Base-by-base conservation (phyloP, 2,888 invertebrate genomes). In the Sympetrum striolatum region DNA sequence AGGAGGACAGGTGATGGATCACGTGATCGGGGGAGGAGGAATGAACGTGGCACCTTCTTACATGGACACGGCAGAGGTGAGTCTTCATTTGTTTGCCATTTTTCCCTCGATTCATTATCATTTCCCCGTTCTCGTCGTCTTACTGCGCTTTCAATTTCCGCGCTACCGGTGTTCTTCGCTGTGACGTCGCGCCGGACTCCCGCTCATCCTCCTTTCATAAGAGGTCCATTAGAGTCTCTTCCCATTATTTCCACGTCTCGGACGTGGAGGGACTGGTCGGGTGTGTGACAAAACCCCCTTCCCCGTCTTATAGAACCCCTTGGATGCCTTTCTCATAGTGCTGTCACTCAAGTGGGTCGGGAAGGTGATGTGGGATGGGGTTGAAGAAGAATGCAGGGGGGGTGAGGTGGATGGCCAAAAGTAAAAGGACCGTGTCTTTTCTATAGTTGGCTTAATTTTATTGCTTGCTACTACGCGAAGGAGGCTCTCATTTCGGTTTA, bases 11-110 rank as follows among this genome's bases (percentile, higher is more conserved):
- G 53, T 86, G 86, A 60, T 60, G 58, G 58, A 86, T 60, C 58
- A 60, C 58, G 58, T 86, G 60, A 60, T 58, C 37, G 86, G 86
- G 10, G 82, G 82, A 60, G 82, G 82, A 22, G 58, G 37, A n/a
- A 86, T 86, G 86, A 86, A 35, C 48, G 60, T 86, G 60, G 18
- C 60, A 3, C 22, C 60, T 14, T 86, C 86, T 60, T 86, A 86
- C 86, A 86, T 86, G 86, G 86, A 86, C 86, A 86, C 86, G 60
- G 86, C 58, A 86, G 86, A 86, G 86, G 86, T 86, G 64, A 60
- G 39, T 37, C 39, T 37, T 37, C 60, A 18, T n/a, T 86, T 58
- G 18, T 86, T 82, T 82, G 53, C 53, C 31, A 53, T 44, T 58
- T 58, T 48, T 80, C 18, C 53, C 31, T 1, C 25, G 64, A 64